Evolutionary conservation across 2,113 vertebrate genomes (phyloP), one percentile per base, ranked within the genome.

Genomic region (Pan paniscus): DNA sequence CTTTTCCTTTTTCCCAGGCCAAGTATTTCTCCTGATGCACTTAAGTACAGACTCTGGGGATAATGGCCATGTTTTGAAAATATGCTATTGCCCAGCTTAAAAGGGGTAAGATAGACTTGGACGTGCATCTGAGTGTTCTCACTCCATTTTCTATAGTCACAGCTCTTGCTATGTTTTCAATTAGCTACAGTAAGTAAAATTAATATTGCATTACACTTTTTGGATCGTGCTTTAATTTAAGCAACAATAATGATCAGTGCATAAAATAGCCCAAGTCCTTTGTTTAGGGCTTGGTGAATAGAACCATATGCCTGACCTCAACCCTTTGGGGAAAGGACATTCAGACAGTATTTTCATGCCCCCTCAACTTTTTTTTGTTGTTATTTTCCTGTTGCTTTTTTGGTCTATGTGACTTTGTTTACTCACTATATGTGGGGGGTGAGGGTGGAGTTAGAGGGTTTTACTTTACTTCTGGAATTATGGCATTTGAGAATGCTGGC

Each of bases 281-380:
- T 98, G 98, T 98, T 92, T 96, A 70, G 52, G 43, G 2, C 68
- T 85, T 93, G 46, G 81, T 96, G 98, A 98, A 27, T 64, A 96
- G 93, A 97, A 94, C 97, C 97, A 98, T 97, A 97, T 98, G 97
- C 48, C 97, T 96, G 95, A 97, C 97, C 97, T 97, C 97, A 98
- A 96, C 93, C 89, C 97, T 97, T 94, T 91, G 61, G 98, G 97
- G 93, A 98, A 95, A 46, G 94, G 97, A 95, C 97, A 91, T 92
- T 95, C 97, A 98, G 95, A 98, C 97, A 96, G 91, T 94, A 97
- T 96, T 94, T 97, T 88, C 81, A 93, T 32, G 93, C 88, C 50
- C 83, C 64, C 85, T 98, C 73, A 89, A 93, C 79, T 83, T 94
- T 95, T 96, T 80, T 93, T 93, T 55, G 52, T 55, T 96, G 83